Conservation (phyloP, 2,888 invertebrate species). For the Idaea aversata region DNA sequence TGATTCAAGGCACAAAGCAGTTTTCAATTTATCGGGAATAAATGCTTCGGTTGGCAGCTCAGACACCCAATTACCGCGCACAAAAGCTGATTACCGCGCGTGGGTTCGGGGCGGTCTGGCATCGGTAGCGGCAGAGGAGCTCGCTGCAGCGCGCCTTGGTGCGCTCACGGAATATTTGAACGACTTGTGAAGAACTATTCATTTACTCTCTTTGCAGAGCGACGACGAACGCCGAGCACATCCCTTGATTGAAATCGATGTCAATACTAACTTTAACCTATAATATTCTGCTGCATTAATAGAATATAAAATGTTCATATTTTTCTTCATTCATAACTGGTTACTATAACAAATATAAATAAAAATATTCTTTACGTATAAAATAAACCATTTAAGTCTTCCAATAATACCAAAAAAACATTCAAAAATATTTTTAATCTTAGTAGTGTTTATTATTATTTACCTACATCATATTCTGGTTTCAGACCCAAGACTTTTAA, state of each 20-base stretch:
- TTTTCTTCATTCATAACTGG: too few relatives aligned
- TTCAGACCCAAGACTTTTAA: too few relatives aligned
- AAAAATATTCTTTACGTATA: too few relatives aligned
- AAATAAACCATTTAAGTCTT: too few relatives aligned
- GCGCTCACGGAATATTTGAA: slow-evolving; percentile 65
- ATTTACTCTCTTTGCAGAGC: slow-evolving; percentile 60
- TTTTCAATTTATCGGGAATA: slow-evolving; percentile 79
- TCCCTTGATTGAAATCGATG: slow-evolving; percentile 56
- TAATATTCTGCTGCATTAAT: neutral
- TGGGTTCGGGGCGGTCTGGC: slow-evolving; percentile 57
- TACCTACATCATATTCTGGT: too few relatives aligned
- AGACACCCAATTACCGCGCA: slow-evolving; percentile 79
- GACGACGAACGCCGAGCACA: slow-evolving; percentile 42
- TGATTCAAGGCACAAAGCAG: slow-evolving; percentile 73
- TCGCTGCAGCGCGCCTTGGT: slow-evolving; percentile 27
- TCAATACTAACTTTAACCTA: slow-evolving; percentile 23
- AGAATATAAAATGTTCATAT: too few relatives aligned
- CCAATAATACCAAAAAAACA: too few relatives aligned
- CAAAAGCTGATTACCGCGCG: slow-evolving; percentile 78
- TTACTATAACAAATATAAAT: too few relatives aligned
- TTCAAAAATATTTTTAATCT: too few relatives aligned
- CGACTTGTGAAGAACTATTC: slow-evolving; percentile 66
- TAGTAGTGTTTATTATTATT: too few relatives aligned
- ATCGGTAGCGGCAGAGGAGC: slow-evolving; percentile 31
- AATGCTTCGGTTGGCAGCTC: slow-evolving; percentile 79